These are phyloP conservation scores for Choloepus hoffmanni DNA, from an alignment of 2,113 vertebrate genomes.

Conservation along the genomic window DNA sequence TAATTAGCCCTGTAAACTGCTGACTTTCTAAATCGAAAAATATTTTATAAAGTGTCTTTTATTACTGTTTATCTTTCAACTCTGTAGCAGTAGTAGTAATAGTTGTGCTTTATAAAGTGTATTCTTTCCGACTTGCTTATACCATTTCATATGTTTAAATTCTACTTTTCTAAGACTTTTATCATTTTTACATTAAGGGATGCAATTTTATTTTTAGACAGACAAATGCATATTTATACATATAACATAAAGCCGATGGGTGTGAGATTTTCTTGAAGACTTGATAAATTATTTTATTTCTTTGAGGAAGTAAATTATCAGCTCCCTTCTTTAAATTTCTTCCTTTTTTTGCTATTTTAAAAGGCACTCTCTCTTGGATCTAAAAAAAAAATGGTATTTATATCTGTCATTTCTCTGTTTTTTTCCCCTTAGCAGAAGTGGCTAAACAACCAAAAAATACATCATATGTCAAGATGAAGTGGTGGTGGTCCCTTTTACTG, in stretches of 20 bases:
- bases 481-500: not conserved
- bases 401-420: not conserved
- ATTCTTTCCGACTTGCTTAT: not conserved
- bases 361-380: constrained; percentile 38
- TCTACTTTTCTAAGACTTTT: not conserved
- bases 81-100: constrained; percentile 17
- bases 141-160: constrained; percentile 39
- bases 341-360: constrained; percentile 33
- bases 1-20: constrained; percentile 22
- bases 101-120: constrained; percentile 23
- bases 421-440: constrained; percentile 52
- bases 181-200: constrained; percentile 5
- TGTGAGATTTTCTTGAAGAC: constrained; percentile 35
- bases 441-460: not conserved
- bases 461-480: constrained; percentile 19
- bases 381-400: constrained; percentile 50
- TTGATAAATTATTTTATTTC: constrained; percentile 4
- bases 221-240: not conserved
- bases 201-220: not conserved
- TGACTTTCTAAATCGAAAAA: constrained; percentile 20
- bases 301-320: constrained; percentile 43
- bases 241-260: not conserved
- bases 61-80: constrained; percentile 28
- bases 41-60: constrained; percentile 8
- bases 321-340: constrained; percentile 10